Evolutionary conservation across 2,113 vertebrate species (phyloP).

Genomic region (Pavo muticus): DNA sequence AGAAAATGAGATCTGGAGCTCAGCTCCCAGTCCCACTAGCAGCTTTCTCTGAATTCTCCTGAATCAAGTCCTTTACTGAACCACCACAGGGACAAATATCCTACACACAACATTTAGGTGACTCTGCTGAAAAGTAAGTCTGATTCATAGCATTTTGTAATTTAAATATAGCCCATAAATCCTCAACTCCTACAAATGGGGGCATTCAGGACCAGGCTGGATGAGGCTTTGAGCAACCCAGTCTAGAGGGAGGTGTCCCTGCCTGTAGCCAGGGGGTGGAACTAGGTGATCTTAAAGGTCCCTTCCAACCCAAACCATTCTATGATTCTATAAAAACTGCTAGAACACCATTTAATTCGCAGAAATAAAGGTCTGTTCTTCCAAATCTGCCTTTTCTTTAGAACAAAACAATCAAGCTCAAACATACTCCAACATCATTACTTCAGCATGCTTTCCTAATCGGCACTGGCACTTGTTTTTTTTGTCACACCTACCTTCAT

Average conservation of each 20-base stretch:
- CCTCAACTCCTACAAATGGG: background rate
- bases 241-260: too few relatives aligned
- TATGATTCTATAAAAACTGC: background rate
- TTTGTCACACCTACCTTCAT: conserved; percentile 64
- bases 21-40: background rate
- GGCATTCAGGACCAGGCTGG: too few relatives aligned
- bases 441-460: background rate
- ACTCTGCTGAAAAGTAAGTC: background rate
- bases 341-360: background rate
- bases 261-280: too few relatives aligned
- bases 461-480: background rate
- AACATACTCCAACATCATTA: background rate
- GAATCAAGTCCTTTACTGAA: background rate
- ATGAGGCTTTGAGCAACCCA: too few relatives aligned
- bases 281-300: too few relatives aligned
- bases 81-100: background rate
- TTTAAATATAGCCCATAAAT: background rate
- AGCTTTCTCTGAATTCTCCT: background rate
- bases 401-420: background rate
- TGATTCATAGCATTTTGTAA: background rate
- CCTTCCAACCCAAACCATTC: too few relatives aligned
- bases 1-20: background rate
- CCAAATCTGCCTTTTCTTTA: background rate
- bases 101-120: background rate
- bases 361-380: background rate